Evolutionary conservation across 2,888 invertebrate genomes (phyloP).

Genomic region (Erannis defoliaria): DNA sequence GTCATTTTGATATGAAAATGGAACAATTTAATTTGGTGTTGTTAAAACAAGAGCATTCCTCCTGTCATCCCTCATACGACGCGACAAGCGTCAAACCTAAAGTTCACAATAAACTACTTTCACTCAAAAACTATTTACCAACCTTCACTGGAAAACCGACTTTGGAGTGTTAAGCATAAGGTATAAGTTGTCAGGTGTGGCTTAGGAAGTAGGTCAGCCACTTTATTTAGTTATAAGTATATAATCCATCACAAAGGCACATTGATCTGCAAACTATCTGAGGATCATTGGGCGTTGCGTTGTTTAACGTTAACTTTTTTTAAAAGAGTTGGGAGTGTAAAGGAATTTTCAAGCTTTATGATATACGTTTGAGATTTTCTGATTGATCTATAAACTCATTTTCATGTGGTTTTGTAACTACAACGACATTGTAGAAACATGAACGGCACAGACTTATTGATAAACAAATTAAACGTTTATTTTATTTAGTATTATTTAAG

Average conservation of each 20-base stretch:
- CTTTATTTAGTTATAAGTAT: constrained; percentile 36
- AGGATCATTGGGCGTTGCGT: constrained; percentile 14
- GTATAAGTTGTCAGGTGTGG: not conserved
- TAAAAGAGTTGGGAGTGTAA: not conserved
- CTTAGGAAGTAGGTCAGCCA: constrained; percentile 21
- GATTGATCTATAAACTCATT: not conserved
- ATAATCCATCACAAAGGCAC: constrained; percentile 37
- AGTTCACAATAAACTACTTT: constrained; percentile 29
- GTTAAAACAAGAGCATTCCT: constrained; percentile 27
- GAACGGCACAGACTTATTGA: too few species aligned
- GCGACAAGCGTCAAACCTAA: constrained; percentile 30
- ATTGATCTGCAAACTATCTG: constrained; percentile 32
- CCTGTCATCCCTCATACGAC: constrained; percentile 26
- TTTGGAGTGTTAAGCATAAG: not conserved
- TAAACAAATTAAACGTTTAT: too few species aligned
- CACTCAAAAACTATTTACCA: constrained; percentile 20
- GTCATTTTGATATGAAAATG: constrained; percentile 5
- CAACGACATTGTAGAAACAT: too few species aligned
- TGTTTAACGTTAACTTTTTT: not conserved
- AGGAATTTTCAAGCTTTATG: not conserved
- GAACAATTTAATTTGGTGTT: constrained; percentile 25
- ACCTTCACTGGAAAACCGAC: not conserved
- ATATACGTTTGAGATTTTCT: not conserved
- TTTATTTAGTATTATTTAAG: too few species aligned
- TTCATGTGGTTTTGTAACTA: too few species aligned